A percentile compares a stretch with the other conserved stretches of the same genome.
Evolutionary conservation across 2,113 vertebrate species (phyloP).

Genomic region (Gopherus flavomarginatus): DNA sequence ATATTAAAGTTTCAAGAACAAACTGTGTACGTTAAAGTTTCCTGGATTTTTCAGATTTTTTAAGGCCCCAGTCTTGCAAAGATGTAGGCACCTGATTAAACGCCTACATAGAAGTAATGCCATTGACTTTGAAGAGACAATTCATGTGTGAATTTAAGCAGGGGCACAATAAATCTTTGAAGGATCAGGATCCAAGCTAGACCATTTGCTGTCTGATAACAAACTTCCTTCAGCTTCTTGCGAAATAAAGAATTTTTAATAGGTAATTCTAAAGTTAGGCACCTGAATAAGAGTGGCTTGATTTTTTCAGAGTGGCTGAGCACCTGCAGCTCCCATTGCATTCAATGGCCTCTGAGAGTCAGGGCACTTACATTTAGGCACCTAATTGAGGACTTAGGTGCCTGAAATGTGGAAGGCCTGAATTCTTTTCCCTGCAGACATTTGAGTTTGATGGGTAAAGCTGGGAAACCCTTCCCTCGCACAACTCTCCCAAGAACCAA

Average conservation of each 20-base stretch:
- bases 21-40: not conserved
- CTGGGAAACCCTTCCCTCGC: not conserved
- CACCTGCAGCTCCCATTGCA: fast-evolving
- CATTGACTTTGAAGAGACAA: not conserved
- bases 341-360: fast-evolving
- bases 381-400: not conserved
- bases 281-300: not conserved
- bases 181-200: not conserved
- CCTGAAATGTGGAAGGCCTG: fast-evolving
- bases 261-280: not conserved
- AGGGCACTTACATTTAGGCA: fast-evolving
- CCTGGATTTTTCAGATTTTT: not conserved
- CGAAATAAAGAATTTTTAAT: not conserved
- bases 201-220: fast-evolving
- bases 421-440: not conserved
- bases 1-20: not conserved
- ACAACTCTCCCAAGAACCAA: not conserved
- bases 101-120: not conserved
- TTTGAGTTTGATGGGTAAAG: not conserved
- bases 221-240: not conserved
- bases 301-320: not conserved
- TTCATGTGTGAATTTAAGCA: not conserved
- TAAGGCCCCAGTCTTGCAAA: not conserved
- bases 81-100: not conserved
- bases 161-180: not conserved